Percentiles rank a stretch among this genome's conserved stretches.
phyloP scores from a whole-genome alignment of 2,113 vertebrate genomes.

The Oxygymnocypris stewartii region DNA sequence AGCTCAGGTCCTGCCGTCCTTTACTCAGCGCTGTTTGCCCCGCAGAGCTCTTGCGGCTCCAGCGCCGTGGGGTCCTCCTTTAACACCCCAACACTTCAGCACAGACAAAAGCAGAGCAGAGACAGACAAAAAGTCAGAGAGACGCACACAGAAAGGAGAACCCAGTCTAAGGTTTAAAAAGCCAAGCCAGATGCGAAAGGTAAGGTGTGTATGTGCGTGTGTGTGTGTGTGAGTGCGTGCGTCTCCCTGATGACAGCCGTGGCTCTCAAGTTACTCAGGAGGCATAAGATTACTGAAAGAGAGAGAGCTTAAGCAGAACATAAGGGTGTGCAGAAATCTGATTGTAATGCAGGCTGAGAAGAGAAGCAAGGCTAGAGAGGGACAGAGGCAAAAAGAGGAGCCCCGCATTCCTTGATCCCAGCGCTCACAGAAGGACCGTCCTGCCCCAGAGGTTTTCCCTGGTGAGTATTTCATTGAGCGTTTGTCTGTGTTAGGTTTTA shows the following conservation, averaged over 20 bases:
- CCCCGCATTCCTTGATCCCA: slow-evolving; percentile 35
- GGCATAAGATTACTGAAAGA: slow-evolving; percentile 60
- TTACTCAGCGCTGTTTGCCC: slow-evolving; percentile 42
- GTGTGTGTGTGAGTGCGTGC: slow-evolving; percentile 30
- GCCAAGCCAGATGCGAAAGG: slow-evolving; percentile 65
- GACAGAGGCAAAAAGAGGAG: slow-evolving; percentile 43
- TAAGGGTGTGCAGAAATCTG: slow-evolving; percentile 50
- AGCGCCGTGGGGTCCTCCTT: slow-evolving; percentile 27
- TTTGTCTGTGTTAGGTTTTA: neutral
- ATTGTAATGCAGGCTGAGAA: slow-evolving; percentile 60
- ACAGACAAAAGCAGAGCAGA: slow-evolving; percentile 21
- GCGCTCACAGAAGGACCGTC: slow-evolving; percentile 16
- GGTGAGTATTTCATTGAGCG: slow-evolving; percentile 44
- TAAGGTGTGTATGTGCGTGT: slow-evolving; percentile 58
- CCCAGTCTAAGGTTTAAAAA: slow-evolving; percentile 43
- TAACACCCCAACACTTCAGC: slow-evolving; percentile 18
- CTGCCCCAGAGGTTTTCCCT: neutral
- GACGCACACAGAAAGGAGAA: slow-evolving; percentile 13
- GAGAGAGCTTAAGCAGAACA: slow-evolving; percentile 57
- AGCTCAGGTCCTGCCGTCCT: slow-evolving; percentile 52
- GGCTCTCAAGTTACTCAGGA: slow-evolving; percentile 67
- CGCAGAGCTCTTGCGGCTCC: slow-evolving; percentile 33
- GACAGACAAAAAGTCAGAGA: slow-evolving; percentile 34
- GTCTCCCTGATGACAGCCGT: slow-evolving; percentile 50
- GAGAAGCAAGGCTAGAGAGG: slow-evolving; percentile 48